Evolutionary conservation across 1,140 invertebrate genomes (phyloP).

Genomic region (Temnothorax curvispinosus): DNA sequence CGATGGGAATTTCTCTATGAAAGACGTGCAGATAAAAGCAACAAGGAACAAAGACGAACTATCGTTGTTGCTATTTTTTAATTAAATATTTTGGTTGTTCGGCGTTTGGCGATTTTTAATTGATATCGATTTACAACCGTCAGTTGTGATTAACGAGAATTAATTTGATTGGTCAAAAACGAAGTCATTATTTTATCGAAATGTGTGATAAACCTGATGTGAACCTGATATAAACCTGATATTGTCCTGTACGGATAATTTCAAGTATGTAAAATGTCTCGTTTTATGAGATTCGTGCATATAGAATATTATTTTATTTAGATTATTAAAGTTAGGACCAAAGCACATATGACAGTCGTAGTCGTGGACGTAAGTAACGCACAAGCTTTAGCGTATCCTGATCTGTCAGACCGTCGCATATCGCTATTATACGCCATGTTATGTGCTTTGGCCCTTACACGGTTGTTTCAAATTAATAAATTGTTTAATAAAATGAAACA

Average conservation of each 20-base stretch:
- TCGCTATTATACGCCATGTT: no score
- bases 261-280: not conserved
- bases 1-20: constrained; percentile 67
- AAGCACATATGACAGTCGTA: no score
- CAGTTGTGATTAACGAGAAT: not conserved
- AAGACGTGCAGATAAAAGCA: constrained; percentile 48
- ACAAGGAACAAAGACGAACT: constrained; percentile 10
- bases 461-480: not conserved
- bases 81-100: constrained; percentile 23
- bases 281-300: not conserved
- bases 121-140: not conserved
- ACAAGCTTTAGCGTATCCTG: no score
- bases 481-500: not conserved
- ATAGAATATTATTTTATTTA: not conserved
- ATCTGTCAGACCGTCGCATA: no score
- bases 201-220: not conserved
- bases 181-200: not conserved
- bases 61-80: constrained; percentile 29
- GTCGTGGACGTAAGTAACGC: no score
- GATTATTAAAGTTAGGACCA: not conserved
- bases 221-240: no score
- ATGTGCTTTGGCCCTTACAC: not conserved
- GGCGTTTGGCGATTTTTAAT: not conserved
- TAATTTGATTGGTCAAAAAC: not conserved
- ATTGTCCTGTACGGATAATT: not conserved